phyloP scores from a whole-genome alignment of 2,888 invertebrate genomes.

The Ennomos quercinarius region DNA sequence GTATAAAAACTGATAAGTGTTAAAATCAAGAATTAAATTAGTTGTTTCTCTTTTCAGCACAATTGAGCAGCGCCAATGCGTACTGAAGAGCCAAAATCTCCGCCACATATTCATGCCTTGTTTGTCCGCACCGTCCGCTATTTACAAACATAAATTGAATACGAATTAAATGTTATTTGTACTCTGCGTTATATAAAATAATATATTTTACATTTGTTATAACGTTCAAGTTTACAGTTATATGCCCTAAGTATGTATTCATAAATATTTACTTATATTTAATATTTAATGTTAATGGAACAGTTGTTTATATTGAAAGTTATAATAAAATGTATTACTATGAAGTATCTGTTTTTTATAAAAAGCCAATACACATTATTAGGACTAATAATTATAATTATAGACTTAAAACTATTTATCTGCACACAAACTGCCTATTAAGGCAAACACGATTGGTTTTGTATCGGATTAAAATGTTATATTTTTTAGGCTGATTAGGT shows the following conservation, averaged over 20 bases:
- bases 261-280: background rate
- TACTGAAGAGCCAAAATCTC: constrained; percentile 21
- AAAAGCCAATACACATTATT: background rate
- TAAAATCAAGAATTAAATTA: background rate
- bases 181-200: too few relatives aligned
- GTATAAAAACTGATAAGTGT: background rate
- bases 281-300: constrained; percentile 1
- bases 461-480: too few relatives aligned
- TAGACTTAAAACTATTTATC: too few relatives aligned
- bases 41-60: constrained; percentile 32
- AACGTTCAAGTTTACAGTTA: too few relatives aligned
- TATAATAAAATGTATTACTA: constrained; percentile 15
- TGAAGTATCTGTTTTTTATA: constrained; percentile 1
- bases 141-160: background rate
- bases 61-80: constrained; percentile 23
- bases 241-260: too few relatives aligned
- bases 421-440: too few relatives aligned
- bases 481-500: too few relatives aligned
- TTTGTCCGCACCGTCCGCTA: constrained; percentile 18
- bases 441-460: too few relatives aligned
- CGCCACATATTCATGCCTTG: background rate
- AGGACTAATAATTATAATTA: too few relatives aligned
- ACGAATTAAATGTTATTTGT: background rate
- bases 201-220: too few relatives aligned
- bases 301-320: constrained; percentile 14